phyloP scores from a whole-genome alignment of 2,797 vertebrate species.

The Hoplostethus mediterraneus region DNA sequence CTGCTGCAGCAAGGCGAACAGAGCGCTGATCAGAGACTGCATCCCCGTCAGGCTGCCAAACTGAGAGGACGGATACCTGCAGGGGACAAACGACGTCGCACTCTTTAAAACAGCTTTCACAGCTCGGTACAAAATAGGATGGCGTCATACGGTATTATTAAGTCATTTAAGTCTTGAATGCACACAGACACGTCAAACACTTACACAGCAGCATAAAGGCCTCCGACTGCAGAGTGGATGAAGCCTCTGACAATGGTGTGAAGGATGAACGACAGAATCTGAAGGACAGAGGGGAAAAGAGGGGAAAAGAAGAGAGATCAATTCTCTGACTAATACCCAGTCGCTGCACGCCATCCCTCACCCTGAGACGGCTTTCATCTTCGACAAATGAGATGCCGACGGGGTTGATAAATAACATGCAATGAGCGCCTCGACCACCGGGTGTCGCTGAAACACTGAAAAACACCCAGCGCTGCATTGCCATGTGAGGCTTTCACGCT shows the following conservation, averaged over 20 bases:
- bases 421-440: conserved; percentile 54
- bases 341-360: neutral
- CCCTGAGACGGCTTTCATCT: conserved; percentile 11
- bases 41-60: conserved; percentile 98
- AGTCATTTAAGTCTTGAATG: neutral
- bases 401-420: conserved; percentile 31
- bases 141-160: neutral
- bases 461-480: conserved; percentile 40
- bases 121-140: neutral
- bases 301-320: neutral
- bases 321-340: neutral
- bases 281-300: conserved; percentile 27
- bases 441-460: conserved; percentile 53
- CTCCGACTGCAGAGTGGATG: conserved; percentile 97
- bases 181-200: conserved; percentile 66
- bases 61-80: conserved; percentile 97
- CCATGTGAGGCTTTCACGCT: conserved; percentile 37
- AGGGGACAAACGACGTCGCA: conserved; percentile 37
- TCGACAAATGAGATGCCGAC: conserved; percentile 30
- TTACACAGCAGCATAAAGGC: conserved; percentile 98
- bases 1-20: conserved; percentile 96
- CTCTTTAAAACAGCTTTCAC: neutral
- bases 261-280: conserved; percentile 97
- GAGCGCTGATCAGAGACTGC: conserved; percentile 97
- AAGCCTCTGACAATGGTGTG: conserved; percentile 98